Conservation (phyloP, 2,888 invertebrate species). For the Chrysolina americana region DNA sequence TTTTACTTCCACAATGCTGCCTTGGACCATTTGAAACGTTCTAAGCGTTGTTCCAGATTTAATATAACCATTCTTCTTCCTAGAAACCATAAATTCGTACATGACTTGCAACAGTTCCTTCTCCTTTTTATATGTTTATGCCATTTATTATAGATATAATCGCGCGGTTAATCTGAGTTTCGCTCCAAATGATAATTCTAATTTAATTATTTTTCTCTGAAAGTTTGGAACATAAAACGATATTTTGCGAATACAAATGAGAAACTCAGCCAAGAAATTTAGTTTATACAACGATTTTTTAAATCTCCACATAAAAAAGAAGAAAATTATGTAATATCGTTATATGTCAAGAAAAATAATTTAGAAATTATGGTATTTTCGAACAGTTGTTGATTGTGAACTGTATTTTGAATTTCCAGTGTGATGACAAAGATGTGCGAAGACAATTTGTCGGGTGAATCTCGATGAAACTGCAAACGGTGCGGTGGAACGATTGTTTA, state of each 20-base stretch:
- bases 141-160: slow-evolving; percentile 4
- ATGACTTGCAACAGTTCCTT: slow-evolving; percentile 30
- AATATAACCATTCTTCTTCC: slow-evolving; percentile 20
- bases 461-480: too few species aligned
- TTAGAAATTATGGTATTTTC: too few species aligned
- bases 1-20: slow-evolving; percentile 30
- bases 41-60: slow-evolving; percentile 24
- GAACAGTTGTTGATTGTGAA: too few species aligned
- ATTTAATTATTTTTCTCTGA: not conserved
- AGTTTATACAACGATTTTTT: too few species aligned
- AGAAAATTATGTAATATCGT: too few species aligned
- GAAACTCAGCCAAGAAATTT: too few species aligned
- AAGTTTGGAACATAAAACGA: not conserved
- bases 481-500: too few species aligned
- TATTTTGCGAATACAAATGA: not conserved
- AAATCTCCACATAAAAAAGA: too few species aligned
- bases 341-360: too few species aligned
- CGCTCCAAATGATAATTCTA: not conserved
- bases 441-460: too few species aligned
- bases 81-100: slow-evolving; percentile 27
- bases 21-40: slow-evolving; percentile 22
- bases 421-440: too few species aligned
- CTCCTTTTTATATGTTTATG: slow-evolving; percentile 26
- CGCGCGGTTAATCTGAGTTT: not conserved
- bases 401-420: too few species aligned